Percentiles rank a stretch among this genome's conserved stretches.
Evolutionary conservation across 2,888 invertebrate species (phyloP).

Genomic region (Sycophila texana): DNA sequence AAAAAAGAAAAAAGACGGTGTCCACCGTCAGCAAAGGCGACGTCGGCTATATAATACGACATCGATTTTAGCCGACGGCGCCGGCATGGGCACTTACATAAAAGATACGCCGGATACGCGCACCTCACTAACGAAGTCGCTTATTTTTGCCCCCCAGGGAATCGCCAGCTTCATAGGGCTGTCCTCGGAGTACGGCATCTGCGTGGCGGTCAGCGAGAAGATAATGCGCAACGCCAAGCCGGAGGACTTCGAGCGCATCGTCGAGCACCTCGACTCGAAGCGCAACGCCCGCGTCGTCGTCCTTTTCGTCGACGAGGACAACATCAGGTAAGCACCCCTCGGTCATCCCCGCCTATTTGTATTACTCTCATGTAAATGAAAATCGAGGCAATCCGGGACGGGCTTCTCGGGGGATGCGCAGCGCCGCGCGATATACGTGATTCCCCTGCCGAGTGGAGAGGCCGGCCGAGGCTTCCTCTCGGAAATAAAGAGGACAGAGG

Average conservation of each 20-base stretch:
- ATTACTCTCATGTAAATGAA: slow-evolving; percentile 53
- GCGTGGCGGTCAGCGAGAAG: slow-evolving; percentile 79
- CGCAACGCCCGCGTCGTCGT: slow-evolving; percentile 82
- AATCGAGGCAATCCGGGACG: slow-evolving; percentile 35
- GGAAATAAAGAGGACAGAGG: slow-evolving; percentile 32
- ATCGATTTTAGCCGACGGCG: no score
- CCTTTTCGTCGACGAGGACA: slow-evolving; percentile 85
- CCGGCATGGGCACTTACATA: no score
- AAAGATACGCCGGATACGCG: neutral
- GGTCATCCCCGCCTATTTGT: slow-evolving; percentile 36
- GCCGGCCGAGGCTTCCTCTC: neutral
- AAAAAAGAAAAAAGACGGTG: no score
- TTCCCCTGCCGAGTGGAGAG: slow-evolving; percentile 40
- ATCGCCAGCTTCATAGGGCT: slow-evolving; percentile 79
- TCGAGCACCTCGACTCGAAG: slow-evolving; percentile 78
- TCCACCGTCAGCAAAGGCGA: no score
- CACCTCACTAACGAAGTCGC: neutral
- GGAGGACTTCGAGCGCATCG: slow-evolving; percentile 80
- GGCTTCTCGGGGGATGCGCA: neutral
- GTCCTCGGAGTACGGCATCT: slow-evolving; percentile 76
- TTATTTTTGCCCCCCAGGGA: slow-evolving; percentile 72
- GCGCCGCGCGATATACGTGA: no score
- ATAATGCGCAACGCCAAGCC: slow-evolving; percentile 79
- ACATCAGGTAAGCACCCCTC: slow-evolving; percentile 77
- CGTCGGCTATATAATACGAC: no score